Percentiles rank a stretch among this genome's conserved stretches.
Conservation (phyloP, 1,140 invertebrate genomes). For the Aradophagus sp. region DNA sequence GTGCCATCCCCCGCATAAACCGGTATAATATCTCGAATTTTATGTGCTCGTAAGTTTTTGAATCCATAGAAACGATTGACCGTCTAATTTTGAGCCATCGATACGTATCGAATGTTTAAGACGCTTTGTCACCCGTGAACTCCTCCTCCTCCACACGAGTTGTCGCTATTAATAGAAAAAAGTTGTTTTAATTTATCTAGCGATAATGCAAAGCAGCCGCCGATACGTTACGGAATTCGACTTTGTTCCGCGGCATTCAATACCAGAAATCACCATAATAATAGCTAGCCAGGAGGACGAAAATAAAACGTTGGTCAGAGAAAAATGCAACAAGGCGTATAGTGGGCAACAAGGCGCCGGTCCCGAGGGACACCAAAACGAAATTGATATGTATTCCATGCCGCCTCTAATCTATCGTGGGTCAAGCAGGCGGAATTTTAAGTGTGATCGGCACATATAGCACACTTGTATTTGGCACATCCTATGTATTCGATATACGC, state of each 20-base stretch:
- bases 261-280: no score
- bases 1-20: conserved; percentile 66
- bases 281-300: no score
- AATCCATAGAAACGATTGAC: conserved; percentile 61
- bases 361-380: conserved; percentile 65
- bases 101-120: conserved; percentile 30
- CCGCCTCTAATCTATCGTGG: conserved; percentile 74
- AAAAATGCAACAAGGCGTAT: no score
- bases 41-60: conserved; percentile 72
- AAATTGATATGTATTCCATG: conserved; percentile 76
- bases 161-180: no score
- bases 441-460: conserved; percentile 63
- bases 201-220: no score
- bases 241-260: no score
- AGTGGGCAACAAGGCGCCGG: no score
- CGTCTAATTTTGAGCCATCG: conserved; percentile 34
- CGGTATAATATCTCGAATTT: conserved; percentile 65
- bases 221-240: no score
- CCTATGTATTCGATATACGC: conserved; percentile 54
- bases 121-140: no score
- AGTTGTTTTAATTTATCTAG: no score
- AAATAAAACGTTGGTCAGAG: no score
- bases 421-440: conserved; percentile 76
- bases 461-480: conserved; percentile 27
- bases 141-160: no score